Base-by-base conservation (phyloP, 2,113 vertebrate species). In the Probosciger aterrimus region DNA sequence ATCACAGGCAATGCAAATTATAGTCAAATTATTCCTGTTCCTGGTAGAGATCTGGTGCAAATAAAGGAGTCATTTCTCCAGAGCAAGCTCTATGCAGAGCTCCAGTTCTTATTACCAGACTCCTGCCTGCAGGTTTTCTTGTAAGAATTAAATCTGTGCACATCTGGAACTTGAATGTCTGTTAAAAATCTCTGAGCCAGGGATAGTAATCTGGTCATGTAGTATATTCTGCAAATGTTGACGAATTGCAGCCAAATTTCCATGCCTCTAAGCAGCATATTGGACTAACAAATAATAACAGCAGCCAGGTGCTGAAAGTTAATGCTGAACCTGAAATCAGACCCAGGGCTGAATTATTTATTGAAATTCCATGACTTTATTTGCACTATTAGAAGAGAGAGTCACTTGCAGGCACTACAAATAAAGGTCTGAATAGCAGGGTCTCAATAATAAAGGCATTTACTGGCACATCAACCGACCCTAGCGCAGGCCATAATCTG, bases 301-400 rank as follows among this genome's bases (percentile, higher is more conserved):
- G 95, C 92, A 95, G 90, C 92, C 97, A 92, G 80, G 87, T 68
- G 94, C 96, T 98, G 98, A 98, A 98, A 98, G 97, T 88, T 88
- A 97, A 97, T 41, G 67, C 97, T 89, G 80, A 85, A 41, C 88
- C 71, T 64, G 98, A 97, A 98, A 98, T 94, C n/a, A 67, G 96
- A 98, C 73, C 94, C 15, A 6, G 43, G 37, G 37, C 76, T 98
- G 96, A 98, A 98, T 98, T 97, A 98, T 98, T 98, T 95, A 98
- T 97, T 97, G 97, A 98, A 98, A 98, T 98, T 98, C 98, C 98
- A 98, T 95, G 14, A 98, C 96, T 96, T 93, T 90, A 87, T 96
- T 88, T 95, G 95, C 87, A 87, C 52, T 82, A 28, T 84, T 92
- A 90, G 90, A 82, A 96, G 84, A 86, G 16, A 31, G 59, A 74